Evolutionary conservation across 2,888 invertebrate genomes (phyloP).

Genomic region (Lithophane socia): DNA sequence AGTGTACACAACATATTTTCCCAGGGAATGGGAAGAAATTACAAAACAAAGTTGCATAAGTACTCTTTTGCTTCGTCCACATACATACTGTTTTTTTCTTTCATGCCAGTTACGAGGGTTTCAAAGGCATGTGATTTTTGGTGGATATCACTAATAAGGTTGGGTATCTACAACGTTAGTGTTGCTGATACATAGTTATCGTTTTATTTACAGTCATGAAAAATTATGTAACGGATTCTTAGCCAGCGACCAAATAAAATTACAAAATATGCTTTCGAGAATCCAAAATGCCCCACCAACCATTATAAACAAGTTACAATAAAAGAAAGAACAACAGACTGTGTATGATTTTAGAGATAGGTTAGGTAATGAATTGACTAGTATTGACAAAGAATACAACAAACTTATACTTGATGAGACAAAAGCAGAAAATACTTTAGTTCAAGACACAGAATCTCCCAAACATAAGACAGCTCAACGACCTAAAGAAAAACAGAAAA

Average conservation of each 20-base stretch:
- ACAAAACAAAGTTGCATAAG: background rate
- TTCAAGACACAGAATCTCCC: background rate
- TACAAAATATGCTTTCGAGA: background rate
- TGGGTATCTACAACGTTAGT: background rate
- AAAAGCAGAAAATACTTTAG: background rate
- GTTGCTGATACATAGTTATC: too few relatives aligned
- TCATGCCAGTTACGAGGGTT: background rate
- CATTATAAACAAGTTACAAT: background rate
- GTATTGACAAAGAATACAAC: background rate
- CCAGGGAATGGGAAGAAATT: slow-evolving; percentile 42
- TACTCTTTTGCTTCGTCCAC: background rate
- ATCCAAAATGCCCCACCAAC: background rate
- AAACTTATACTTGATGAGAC: background rate
- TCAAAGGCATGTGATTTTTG: background rate
- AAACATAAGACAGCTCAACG: slow-evolving; percentile 18
- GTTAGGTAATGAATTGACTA: background rate
- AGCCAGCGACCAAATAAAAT: background rate
- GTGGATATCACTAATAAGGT: background rate
- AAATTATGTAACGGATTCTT: background rate
- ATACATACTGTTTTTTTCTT: background rate
- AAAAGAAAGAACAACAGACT: too few relatives aligned
- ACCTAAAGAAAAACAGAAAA: slow-evolving; percentile 53
- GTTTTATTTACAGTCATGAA: background rate
- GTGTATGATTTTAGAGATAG: background rate
- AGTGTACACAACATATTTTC: slow-evolving; percentile 8